phyloP scores from a whole-genome alignment of 2,113 vertebrate genomes.

The Clarias batrachus region DNA sequence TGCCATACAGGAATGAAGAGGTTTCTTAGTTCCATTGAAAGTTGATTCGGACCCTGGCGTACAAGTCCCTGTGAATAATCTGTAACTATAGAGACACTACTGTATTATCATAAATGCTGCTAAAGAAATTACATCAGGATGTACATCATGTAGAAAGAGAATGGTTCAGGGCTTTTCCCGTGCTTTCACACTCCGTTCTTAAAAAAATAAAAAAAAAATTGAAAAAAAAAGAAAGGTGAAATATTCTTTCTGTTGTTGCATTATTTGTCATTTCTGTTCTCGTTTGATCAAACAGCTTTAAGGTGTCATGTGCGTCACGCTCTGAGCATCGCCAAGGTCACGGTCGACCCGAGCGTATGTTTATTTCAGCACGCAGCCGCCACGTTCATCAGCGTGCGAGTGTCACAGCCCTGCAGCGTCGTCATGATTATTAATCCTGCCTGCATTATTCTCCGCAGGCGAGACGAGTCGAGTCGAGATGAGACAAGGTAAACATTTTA shows the following conservation, averaged over 20 bases:
- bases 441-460: constrained; percentile 20
- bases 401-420: constrained; percentile 25
- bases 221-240: background rate
- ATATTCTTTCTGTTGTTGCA: background rate
- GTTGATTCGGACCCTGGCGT: no score
- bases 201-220: no score
- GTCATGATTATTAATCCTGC: constrained; percentile 45
- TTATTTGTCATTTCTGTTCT: background rate
- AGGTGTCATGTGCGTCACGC: background rate
- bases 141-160: no score
- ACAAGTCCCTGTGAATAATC: no score
- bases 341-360: background rate
- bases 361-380: constrained; percentile 18
- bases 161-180: no score
- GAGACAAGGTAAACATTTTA: constrained; percentile 31
- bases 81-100: no score
- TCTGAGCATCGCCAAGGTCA: background rate
- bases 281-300: background rate
- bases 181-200: no score
- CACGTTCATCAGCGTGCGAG: constrained; percentile 26
- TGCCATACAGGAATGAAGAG: no score
- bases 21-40: no score
- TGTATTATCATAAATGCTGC: no score
- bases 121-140: no score
- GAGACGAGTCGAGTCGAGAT: background rate